Evolutionary conservation across 2,797 vertebrate species (phyloP).

Genomic region (Sternotherus odoratus): DNA sequence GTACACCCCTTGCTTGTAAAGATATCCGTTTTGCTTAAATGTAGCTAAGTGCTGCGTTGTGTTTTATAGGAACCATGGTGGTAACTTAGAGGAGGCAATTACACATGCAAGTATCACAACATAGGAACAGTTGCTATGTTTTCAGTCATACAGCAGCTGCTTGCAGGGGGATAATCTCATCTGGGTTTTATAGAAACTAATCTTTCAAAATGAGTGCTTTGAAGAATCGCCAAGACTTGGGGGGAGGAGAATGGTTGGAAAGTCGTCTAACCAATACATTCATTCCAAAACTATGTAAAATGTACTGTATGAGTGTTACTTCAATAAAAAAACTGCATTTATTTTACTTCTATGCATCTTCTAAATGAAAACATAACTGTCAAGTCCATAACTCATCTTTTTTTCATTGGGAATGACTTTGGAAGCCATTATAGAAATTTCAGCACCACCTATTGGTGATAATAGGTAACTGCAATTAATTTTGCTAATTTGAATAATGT

Average conservation of each 20-base stretch:
- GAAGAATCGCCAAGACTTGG: slow-evolving; percentile 46
- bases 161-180: slow-evolving; percentile 36
- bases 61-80: slow-evolving; percentile 22
- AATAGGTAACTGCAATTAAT: neutral
- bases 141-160: slow-evolving; percentile 62
- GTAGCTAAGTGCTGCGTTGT: neutral
- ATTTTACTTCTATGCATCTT: neutral
- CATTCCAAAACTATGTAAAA: neutral
- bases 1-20: neutral
- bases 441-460: slow-evolving; percentile 54
- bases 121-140: slow-evolving; percentile 54
- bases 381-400: accelerated
- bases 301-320: neutral
- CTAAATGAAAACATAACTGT: neutral
- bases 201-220: slow-evolving; percentile 58
- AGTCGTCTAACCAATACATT: neutral
- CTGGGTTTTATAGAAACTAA: slow-evolving; percentile 65
- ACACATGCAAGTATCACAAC: slow-evolving; percentile 18
- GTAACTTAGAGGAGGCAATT: slow-evolving; percentile 38
- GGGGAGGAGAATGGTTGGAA: neutral
- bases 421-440: slow-evolving; percentile 21
- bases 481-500: neutral
- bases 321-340: neutral
- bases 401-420: neutral
- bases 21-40: neutral